Base-by-base conservation (phyloP, 2,888 invertebrate species). In the Sabellastarte sp. region DNA sequence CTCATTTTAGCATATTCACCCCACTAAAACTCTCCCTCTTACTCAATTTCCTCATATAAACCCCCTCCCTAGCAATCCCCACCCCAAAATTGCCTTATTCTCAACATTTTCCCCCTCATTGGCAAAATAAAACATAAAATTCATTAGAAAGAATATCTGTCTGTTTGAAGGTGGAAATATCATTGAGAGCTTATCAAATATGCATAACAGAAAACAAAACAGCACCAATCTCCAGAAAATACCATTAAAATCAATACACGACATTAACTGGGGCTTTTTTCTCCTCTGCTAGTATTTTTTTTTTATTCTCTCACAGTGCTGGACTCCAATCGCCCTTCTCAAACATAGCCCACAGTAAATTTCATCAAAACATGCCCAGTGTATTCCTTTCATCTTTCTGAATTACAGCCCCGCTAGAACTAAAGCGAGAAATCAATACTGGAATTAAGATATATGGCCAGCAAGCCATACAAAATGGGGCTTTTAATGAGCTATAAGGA, bases 101-200 rank as follows among this genome's bases (percentile, higher is more conserved):
- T n/a, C n/a, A n/a, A n/a, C n/a, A n/a, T n/a, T n/a, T n/a, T n/a
- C n/a, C n/a, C n/a, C n/a, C n/a, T n/a, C n/a, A n/a, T n/a, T 41
- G 41, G 20, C 41, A 41, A 41, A 41, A 41, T 15, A 10, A 10
- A 41, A 41, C 41, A 41, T 41, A 41, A 41, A 41, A 41, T 41
- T 41, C 41, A 41, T 41, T 41, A 41, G 10, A 41, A n/a, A n/a
- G n/a, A n/a, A n/a, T n/a, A n/a, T n/a, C n/a, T n/a, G n/a, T n/a
- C 10, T 41, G 20, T 41, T 41, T 41, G 41, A 41, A 41, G 10
- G 10, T 15, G 41, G 41, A 41, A 41, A 41, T 41, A 41, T 41
- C 41, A 41, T 41, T 41, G 41, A 41, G 41, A 41, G 41, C 41
- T 41, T 41, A 41, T 41, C 41, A 41, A 41, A 41, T 41, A 41